A percentile compares a stretch with the other conserved stretches of the same genome.
Conservation (phyloP, 2,113 vertebrate species). For the Geothlypis trichas region DNA sequence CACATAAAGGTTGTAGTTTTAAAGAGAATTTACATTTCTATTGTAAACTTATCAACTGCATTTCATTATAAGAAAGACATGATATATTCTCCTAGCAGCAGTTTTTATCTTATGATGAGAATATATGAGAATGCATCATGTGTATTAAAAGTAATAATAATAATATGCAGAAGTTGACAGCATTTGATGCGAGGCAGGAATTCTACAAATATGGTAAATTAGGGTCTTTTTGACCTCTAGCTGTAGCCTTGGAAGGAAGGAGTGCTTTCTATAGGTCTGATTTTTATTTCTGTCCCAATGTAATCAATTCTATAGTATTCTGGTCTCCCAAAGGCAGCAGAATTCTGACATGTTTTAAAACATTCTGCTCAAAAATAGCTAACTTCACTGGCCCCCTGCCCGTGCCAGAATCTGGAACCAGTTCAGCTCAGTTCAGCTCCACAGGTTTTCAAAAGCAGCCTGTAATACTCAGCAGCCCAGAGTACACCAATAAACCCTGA, state of each 20-base stretch:
- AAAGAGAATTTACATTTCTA: conserved; percentile 57
- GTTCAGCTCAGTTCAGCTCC: background rate
- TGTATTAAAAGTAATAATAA: conserved; percentile 29
- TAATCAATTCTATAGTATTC: background rate
- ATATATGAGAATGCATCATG: background rate
- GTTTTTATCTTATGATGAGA: conserved; percentile 36
- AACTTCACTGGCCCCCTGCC: conserved; percentile 54
- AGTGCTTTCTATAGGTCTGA: background rate
- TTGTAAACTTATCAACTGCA: conserved; percentile 48
- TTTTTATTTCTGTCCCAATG: background rate
- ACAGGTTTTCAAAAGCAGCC: conserved; percentile 42
- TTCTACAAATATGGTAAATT: background rate
- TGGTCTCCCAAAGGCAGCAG: background rate
- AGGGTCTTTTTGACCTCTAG: background rate
- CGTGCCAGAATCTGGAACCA: conserved; percentile 27
- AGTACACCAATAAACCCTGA: background rate
- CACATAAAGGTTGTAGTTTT: conserved; percentile 36
- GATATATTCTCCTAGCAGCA: conserved; percentile 31
- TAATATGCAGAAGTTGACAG: conserved; percentile 7
- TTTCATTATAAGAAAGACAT: conserved; percentile 55
- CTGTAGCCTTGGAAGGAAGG: background rate
- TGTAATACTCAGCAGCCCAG: background rate
- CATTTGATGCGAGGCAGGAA: background rate
- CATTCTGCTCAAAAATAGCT: conserved; percentile 42
- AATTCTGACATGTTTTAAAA: conserved; percentile 53